These are phyloP conservation scores for Ferrisia virgata DNA, from an alignment of 2,888 invertebrate species.

Conservation along the genomic window DNA sequence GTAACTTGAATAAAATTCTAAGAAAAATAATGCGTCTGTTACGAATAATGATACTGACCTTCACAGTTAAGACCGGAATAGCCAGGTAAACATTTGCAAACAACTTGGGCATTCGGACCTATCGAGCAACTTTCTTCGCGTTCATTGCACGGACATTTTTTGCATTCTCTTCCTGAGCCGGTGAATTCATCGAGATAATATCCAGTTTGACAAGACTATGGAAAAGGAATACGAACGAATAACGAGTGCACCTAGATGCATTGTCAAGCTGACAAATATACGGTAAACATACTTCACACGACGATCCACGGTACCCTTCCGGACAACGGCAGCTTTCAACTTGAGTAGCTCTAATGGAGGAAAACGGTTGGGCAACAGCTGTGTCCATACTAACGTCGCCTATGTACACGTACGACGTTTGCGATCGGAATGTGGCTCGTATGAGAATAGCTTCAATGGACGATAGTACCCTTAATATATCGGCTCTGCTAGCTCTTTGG, in stretches of 20 bases:
- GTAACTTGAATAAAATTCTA: neutral
- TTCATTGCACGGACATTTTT: slow-evolving; percentile 73
- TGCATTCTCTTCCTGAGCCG: slow-evolving; percentile 63
- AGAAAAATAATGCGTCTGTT: neutral
- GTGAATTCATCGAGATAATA: slow-evolving; percentile 59
- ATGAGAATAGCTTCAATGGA: slow-evolving; percentile 79
- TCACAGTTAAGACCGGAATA: slow-evolving; percentile 69
- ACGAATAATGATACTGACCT: slow-evolving; percentile 17
- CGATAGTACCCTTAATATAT: slow-evolving; percentile 79
- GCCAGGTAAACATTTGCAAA: slow-evolving; percentile 69
- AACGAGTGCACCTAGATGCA: too few relatives aligned
- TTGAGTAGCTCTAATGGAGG: slow-evolving; percentile 65
- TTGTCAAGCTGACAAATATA: neutral
- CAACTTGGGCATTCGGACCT: slow-evolving; percentile 59
- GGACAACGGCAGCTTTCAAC: slow-evolving; percentile 88
- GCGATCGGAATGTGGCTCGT: slow-evolving; percentile 70
- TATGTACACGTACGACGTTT: slow-evolving; percentile 66
- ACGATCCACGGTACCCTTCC: slow-evolving; percentile 73
- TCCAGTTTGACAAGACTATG: slow-evolving; percentile 63
- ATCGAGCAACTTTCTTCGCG: slow-evolving; percentile 65
- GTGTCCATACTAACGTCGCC: slow-evolving; percentile 85
- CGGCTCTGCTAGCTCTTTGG: slow-evolving; percentile 66
- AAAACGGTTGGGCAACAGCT: slow-evolving; percentile 62
- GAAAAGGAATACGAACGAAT: slow-evolving; percentile 46
- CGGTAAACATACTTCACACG: slow-evolving; percentile 73